Evolutionary conservation across 2,797 vertebrate species (phyloP).

Genomic region (Spea hammondii): DNA sequence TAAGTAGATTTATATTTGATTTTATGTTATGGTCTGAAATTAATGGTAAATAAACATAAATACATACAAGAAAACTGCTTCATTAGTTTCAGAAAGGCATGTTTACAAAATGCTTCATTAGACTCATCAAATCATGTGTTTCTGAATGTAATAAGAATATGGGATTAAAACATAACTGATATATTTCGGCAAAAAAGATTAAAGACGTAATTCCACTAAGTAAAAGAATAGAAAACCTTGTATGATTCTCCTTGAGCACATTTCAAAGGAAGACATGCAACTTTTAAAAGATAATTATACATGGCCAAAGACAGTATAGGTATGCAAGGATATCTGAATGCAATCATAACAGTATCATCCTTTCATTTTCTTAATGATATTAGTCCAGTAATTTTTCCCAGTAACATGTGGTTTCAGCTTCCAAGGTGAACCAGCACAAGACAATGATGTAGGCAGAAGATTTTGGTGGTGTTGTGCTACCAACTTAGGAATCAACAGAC

Average conservation of each 20-base stretch:
- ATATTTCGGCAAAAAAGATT: constrained; percentile 5
- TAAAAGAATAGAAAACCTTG: constrained; percentile 2
- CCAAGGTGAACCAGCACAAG: too few species aligned
- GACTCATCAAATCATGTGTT: constrained; percentile 28
- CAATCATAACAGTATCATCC: too few species aligned
- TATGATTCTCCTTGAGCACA: background rate
- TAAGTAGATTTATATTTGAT: background rate
- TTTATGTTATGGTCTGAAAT: background rate
- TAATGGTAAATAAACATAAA: constrained; percentile 6
- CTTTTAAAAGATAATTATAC: background rate
- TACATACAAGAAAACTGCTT: background rate
- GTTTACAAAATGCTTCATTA: constrained; percentile 28
- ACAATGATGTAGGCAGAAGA: too few species aligned
- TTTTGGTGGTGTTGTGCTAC: too few species aligned
- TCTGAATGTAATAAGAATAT: constrained; percentile 6
- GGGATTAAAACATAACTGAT: constrained; percentile 8
- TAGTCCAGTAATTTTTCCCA: too few species aligned
- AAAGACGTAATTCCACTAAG: constrained; percentile 18
- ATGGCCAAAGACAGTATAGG: too few species aligned
- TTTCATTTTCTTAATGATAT: too few species aligned
- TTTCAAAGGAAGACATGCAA: constrained; percentile 8
- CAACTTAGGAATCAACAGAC: too few species aligned
- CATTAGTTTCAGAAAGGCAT: constrained; percentile 22
- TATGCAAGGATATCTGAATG: too few species aligned
- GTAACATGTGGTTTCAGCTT: too few species aligned